A percentile compares a stretch with the other conserved stretches of the same genome.
Evolutionary conservation across 2,113 vertebrate species (phyloP).

Genomic region (Pleuronectes platessa): DNA sequence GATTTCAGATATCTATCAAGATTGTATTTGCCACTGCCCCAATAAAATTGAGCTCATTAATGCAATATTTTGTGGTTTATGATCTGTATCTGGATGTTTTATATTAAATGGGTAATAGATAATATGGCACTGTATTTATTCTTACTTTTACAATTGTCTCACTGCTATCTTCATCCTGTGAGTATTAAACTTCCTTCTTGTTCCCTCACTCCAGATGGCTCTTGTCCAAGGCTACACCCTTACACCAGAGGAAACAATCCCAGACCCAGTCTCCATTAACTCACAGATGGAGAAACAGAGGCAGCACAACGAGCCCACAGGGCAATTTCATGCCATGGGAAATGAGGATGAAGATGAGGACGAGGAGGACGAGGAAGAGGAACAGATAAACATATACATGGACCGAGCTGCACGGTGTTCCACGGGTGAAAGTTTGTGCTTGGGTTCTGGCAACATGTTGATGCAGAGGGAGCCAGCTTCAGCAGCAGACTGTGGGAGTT

Average conservation of each 20-base stretch:
- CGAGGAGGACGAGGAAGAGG: slow-evolving; percentile 20
- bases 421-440: slow-evolving; percentile 7
- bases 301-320: neutral
- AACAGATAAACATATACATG: slow-evolving; percentile 32
- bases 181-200: neutral
- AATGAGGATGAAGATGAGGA: slow-evolving; percentile 38
- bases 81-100: too few relatives aligned
- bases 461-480: neutral
- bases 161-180: neutral
- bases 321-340: neutral
- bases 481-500: neutral
- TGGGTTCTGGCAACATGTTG: neutral
- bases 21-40: neutral
- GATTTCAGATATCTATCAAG: too few relatives aligned
- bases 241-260: slow-evolving; percentile 9
- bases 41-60: too few relatives aligned
- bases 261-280: slow-evolving; percentile 30
- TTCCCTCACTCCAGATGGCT: slow-evolving; percentile 15
- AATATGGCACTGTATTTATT: neutral
- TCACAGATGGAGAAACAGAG: neutral
- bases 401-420: slow-evolving; percentile 21
- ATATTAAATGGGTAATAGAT: neutral
- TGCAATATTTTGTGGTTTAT: too few relatives aligned
- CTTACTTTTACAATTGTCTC: neutral
- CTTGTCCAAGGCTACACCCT: slow-evolving; percentile 18